These are phyloP conservation scores for Drosophila kambysellisi DNA, from an alignment of 2,888 invertebrate species.

Conservation along the genomic window DNA sequence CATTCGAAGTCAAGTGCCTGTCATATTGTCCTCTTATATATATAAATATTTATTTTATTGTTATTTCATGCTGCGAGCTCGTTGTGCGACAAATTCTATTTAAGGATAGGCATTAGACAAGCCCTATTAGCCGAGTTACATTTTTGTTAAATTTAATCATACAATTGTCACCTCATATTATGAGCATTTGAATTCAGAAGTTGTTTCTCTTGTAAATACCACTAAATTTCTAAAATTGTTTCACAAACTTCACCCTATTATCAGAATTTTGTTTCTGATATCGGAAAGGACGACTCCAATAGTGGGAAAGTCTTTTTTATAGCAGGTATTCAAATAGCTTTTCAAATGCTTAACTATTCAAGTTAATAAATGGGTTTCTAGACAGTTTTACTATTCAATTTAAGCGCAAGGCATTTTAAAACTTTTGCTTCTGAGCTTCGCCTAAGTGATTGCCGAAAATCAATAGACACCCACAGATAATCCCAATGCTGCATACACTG, in stretches of 20 bases:
- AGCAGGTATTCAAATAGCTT: background rate
- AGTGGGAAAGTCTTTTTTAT: background rate
- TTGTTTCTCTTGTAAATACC: background rate
- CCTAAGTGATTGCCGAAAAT: slow-evolving; percentile 5
- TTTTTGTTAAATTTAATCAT: background rate
- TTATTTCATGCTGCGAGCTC: background rate
- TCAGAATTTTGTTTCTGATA: background rate
- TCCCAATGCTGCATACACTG: slow-evolving; percentile 16
- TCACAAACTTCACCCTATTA: background rate
- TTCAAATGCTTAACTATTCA: background rate
- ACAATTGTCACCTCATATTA: background rate
- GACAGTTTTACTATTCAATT: background rate
- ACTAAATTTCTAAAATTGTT: background rate
- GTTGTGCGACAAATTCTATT: background rate
- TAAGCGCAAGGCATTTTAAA: background rate
- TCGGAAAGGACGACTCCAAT: background rate
- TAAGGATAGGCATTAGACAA: background rate
- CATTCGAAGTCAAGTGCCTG: slow-evolving; percentile 13
- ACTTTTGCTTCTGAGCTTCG: background rate
- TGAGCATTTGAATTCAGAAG: background rate
- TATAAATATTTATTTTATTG: slow-evolving; percentile 3
- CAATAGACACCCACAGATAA: slow-evolving; percentile 20
- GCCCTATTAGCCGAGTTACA: background rate
- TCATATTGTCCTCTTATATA: background rate
- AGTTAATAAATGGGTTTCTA: background rate